Evolutionary conservation across 2,888 invertebrate genomes (phyloP).

Genomic region (Rhingia campestris): DNA sequence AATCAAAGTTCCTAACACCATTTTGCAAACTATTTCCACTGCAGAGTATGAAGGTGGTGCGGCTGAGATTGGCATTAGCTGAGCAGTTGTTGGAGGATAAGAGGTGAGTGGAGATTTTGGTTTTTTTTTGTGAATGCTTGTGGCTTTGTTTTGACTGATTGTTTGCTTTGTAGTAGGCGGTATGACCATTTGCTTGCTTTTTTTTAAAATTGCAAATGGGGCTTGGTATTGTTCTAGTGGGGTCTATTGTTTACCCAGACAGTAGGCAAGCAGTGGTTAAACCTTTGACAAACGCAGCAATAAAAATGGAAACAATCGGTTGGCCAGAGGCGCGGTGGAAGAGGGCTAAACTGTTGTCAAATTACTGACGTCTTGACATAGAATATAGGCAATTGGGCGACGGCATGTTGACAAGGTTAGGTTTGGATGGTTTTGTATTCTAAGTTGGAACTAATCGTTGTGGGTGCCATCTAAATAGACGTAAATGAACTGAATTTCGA

Average conservation of each 20-base stretch:
- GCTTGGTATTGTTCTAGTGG: neutral
- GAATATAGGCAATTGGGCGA: too few relatives aligned
- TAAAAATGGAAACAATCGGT: too few relatives aligned
- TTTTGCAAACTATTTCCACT: conserved; percentile 93
- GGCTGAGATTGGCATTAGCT: conserved; percentile 89
- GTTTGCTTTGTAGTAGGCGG: neutral
- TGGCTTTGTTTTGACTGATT: neutral
- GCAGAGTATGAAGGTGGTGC: conserved; percentile 94
- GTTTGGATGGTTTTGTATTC: too few relatives aligned
- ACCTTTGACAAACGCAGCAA: neutral
- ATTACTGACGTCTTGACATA: too few relatives aligned
- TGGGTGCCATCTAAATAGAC: too few relatives aligned
- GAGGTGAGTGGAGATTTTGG: conserved; percentile 84
- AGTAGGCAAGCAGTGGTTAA: neutral
- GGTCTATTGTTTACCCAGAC: too few relatives aligned
- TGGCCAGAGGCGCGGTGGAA: too few relatives aligned
- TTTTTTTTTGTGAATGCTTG: neutral
- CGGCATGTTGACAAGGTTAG: too few relatives aligned
- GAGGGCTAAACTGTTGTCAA: too few relatives aligned
- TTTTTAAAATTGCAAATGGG: neutral
- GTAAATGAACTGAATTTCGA: too few relatives aligned
- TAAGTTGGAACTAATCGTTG: too few relatives aligned
- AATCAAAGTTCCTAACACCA: conserved; percentile 88
- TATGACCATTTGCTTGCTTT: neutral
- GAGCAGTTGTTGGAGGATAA: conserved; percentile 88